These are phyloP conservation scores for Rachycentron canadum DNA, from an alignment of 2,797 vertebrate species.

Conservation along the genomic window DNA sequence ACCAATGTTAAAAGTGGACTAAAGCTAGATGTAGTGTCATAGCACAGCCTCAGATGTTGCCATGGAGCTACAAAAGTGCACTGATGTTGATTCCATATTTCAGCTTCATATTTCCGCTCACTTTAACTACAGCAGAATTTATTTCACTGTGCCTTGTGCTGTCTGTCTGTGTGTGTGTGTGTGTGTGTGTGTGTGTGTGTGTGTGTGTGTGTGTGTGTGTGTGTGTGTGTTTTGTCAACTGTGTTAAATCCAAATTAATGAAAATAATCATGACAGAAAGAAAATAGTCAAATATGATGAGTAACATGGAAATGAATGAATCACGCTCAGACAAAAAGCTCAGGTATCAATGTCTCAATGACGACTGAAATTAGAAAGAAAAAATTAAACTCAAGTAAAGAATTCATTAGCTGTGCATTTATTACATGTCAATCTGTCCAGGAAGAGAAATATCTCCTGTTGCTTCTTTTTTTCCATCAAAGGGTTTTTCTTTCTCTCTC, in stretches of 20 bases:
- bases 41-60: constrained; percentile 48
- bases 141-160: constrained; percentile 13
- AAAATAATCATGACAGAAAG: neutral
- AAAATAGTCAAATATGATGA: neutral
- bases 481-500: neutral
- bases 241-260: neutral
- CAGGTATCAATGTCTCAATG: neutral
- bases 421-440: neutral
- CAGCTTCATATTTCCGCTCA: constrained; percentile 9
- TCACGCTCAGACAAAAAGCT: neutral
- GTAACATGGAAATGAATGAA: neutral
- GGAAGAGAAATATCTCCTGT: neutral
- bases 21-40: constrained; percentile 25
- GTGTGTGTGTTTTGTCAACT: no score
- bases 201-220: no score
- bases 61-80: constrained; percentile 31
- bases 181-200: no score
- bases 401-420: neutral
- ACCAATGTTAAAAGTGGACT: constrained; percentile 22
- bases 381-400: neutral
- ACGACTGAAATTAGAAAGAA: neutral
- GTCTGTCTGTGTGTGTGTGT: no score
- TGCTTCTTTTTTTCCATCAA: neutral
- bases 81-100: constrained; percentile 13
- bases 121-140: constrained; percentile 38